These are phyloP conservation scores for Griposia aprilina DNA, from an alignment of 2,888 invertebrate genomes.

Conservation along the genomic window DNA sequence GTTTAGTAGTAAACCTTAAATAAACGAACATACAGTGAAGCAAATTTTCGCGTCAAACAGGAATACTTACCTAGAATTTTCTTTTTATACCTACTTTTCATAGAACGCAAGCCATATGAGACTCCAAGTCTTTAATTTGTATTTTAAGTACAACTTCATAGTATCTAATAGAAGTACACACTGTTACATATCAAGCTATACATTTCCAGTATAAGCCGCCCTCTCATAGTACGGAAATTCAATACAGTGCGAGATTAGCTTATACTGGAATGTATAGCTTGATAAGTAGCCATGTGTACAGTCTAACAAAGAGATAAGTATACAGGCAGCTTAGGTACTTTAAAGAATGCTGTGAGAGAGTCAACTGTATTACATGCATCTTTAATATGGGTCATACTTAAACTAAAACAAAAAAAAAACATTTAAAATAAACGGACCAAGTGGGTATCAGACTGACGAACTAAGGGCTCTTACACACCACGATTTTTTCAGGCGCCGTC, in stretches of 20 bases:
- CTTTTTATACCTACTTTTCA: slow-evolving; percentile 3
- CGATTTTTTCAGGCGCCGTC: too few species aligned
- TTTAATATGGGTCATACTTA: too few species aligned
- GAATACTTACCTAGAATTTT: background rate
- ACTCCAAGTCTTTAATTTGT: slow-evolving; percentile 13
- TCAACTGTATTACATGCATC: too few species aligned
- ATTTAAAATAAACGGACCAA: too few species aligned
- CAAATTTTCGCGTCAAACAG: background rate
- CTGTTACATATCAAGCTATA: too few species aligned
- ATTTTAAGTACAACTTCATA: slow-evolving; percentile 3
- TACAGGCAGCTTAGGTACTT: background rate
- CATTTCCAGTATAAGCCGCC: too few species aligned
- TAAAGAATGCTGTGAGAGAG: background rate
- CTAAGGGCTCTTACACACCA: background rate
- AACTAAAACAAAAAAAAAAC: too few species aligned
- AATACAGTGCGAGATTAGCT: too few species aligned
- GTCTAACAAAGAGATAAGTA: background rate
- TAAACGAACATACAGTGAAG: background rate
- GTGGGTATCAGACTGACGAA: too few species aligned
- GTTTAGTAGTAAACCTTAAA: too few species aligned
- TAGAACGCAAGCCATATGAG: background rate
- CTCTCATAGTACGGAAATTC: too few species aligned
- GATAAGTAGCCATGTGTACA: background rate
- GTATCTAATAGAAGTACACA: background rate
- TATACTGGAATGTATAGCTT: too few species aligned